Conservation (phyloP, 2,797 vertebrate species). For the Acanthopagrus latus region DNA sequence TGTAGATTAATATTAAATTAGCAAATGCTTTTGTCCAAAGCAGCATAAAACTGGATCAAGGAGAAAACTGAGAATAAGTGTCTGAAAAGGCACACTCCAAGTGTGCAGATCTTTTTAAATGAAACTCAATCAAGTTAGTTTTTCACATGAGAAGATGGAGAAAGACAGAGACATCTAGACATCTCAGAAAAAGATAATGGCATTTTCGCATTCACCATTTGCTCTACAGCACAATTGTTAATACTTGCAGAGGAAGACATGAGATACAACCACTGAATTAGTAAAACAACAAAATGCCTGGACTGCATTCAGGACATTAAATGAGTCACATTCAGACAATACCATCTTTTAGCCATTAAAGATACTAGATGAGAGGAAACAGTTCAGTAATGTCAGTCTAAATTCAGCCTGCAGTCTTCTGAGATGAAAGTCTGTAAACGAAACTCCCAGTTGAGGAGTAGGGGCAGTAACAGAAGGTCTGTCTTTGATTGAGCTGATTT, state of each 20-base stretch:
- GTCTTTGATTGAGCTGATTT: constrained; percentile 31
- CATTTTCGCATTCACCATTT: neutral
- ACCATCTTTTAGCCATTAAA: constrained; percentile 19
- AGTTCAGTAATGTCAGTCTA: neutral
- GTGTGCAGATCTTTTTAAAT: too few species aligned
- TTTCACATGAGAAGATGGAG: too few species aligned
- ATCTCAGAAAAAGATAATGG: neutral
- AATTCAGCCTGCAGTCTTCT: neutral
- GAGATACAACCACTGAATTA: neutral
- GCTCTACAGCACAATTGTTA: neutral
- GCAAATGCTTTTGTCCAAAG: neutral
- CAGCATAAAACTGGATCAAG: neutral
- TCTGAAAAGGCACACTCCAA: too few species aligned
- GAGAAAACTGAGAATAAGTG: neutral
- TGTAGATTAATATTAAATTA: neutral
- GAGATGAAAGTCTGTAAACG: neutral
- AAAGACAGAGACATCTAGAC: neutral
- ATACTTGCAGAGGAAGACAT: neutral
- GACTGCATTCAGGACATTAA: neutral
- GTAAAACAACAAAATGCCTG: neutral
- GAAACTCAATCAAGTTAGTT: too few species aligned
- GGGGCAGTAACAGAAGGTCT: neutral
- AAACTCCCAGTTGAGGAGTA: neutral
- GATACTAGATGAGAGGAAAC: constrained; percentile 3
- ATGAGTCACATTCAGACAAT: neutral